These are phyloP conservation scores for Brachionus plicatilis DNA, from an alignment of 1,140 invertebrate species.

Conservation along the genomic window DNA sequence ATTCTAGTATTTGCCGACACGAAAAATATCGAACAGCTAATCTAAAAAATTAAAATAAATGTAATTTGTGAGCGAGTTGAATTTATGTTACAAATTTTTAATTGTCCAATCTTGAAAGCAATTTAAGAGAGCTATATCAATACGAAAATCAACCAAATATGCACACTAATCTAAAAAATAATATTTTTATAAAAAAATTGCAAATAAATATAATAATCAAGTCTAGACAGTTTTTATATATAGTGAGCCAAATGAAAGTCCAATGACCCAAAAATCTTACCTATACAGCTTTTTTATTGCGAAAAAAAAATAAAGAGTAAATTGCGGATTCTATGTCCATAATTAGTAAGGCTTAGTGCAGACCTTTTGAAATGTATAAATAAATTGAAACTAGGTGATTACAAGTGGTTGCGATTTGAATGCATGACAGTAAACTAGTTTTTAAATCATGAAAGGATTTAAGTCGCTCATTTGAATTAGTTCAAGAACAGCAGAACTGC, in stretches of 20 bases:
- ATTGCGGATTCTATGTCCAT: neutral
- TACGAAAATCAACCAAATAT: neutral
- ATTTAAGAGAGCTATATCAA: neutral
- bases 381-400: neutral
- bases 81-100: constrained; percentile 29
- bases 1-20: neutral
- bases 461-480: neutral
- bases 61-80: neutral
- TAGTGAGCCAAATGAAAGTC: neutral
- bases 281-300: neutral
- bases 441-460: neutral
- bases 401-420: neutral
- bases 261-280: constrained; percentile 12
- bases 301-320: neutral
- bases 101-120: constrained; percentile 26
- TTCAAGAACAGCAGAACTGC: neutral
- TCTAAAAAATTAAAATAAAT: neutral
- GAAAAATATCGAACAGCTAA: neutral
- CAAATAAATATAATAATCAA: constrained; percentile 21
- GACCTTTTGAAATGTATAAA: neutral
- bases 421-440: neutral
- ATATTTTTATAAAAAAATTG: constrained; percentile 9
- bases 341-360: neutral
- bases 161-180: neutral
- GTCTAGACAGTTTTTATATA: constrained; percentile 22